Evolutionary conservation across 2,113 vertebrate species (phyloP).

Genomic region (Odobenus rosmarus): DNA sequence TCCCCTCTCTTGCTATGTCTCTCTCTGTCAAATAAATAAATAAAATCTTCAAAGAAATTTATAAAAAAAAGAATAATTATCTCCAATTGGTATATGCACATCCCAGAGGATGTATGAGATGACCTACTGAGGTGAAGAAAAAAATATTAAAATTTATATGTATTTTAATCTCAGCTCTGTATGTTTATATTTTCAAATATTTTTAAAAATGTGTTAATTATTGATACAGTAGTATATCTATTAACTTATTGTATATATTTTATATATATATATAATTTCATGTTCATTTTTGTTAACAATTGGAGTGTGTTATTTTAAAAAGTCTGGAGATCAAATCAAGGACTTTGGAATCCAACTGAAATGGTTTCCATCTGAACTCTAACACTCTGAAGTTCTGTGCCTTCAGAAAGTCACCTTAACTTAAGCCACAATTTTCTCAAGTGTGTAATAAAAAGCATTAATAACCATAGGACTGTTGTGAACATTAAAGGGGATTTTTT

Average conservation of each 20-base stretch:
- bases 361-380: not conserved
- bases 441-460: not conserved
- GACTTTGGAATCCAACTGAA: not conserved
- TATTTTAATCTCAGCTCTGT: not conserved
- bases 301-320: not conserved
- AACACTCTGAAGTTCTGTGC: not conserved
- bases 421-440: not conserved
- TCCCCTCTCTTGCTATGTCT: too few relatives aligned
- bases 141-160: not conserved
- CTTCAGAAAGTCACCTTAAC: slow-evolving; percentile 3
- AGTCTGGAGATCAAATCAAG: not conserved
- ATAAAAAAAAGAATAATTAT: not conserved
- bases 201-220: not conserved
- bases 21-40: too few relatives aligned
- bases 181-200: not conserved
- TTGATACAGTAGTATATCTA: not conserved
- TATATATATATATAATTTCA: not conserved
- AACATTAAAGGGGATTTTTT: slow-evolving; percentile 4
- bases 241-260: not conserved
- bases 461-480: not conserved
- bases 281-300: not conserved
- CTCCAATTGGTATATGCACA: not conserved
- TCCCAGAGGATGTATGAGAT: not conserved
- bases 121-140: not conserved
- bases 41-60: too few relatives aligned